Evolutionary conservation across 2,797 vertebrate genomes (phyloP).

Genomic region (Leucoraja ocellata): DNA sequence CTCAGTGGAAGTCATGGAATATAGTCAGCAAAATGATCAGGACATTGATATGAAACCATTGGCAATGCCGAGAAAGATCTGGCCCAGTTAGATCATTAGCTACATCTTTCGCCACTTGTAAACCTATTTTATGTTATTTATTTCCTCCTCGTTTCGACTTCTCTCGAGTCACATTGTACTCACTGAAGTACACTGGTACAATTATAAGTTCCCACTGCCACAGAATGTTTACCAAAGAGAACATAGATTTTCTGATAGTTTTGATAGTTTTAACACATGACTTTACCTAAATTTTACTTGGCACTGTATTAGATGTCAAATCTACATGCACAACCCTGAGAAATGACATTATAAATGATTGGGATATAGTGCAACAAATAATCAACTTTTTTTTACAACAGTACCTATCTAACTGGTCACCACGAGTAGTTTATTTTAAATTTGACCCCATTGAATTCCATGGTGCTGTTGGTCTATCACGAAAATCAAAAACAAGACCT

Average conservation of each 20-base stretch:
- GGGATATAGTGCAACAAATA: background rate
- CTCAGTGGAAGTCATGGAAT: too few species aligned
- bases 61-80: too few species aligned
- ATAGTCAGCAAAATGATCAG: too few species aligned
- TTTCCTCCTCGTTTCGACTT: background rate
- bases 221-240: background rate
- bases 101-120: background rate
- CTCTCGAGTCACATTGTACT: background rate
- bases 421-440: background rate
- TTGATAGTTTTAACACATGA: background rate
- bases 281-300: background rate
- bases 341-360: background rate
- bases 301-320: background rate
- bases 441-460: background rate
- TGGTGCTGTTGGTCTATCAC: background rate
- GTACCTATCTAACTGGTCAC: background rate
- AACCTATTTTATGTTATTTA: background rate
- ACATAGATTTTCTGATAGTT: too few species aligned
- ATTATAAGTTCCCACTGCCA: background rate
- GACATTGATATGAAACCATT: too few species aligned
- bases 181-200: background rate
- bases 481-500: conserved; percentile 6
- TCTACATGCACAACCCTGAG: background rate
- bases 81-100: too few species aligned
- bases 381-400: background rate